Percentiles rank a stretch among this genome's conserved stretches.
phyloP scores from a whole-genome alignment of 1,140 invertebrate genomes.

The Acyrthosiphon pisum region DNA sequence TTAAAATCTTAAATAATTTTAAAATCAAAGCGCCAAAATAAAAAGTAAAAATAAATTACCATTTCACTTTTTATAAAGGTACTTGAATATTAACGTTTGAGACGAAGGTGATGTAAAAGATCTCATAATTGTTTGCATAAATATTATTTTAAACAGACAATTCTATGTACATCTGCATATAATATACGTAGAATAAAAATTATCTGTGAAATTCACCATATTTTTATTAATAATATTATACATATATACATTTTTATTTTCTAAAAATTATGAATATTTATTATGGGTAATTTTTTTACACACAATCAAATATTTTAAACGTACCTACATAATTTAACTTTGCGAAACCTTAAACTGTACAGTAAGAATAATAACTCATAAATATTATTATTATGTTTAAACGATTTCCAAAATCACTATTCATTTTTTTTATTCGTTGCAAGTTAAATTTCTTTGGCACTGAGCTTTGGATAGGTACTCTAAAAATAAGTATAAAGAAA shows the following conservation, averaged over 20 bases:
- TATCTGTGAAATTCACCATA: background rate
- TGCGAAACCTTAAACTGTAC: background rate
- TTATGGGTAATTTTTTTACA: background rate
- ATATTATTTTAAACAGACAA: background rate
- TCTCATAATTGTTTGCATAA: background rate
- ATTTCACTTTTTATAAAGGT: background rate
- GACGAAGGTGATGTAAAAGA: background rate
- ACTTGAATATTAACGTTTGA: background rate
- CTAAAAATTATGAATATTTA: background rate
- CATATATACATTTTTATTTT: background rate
- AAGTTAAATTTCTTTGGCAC: conserved; percentile 49
- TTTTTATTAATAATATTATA: background rate
- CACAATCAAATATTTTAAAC: background rate
- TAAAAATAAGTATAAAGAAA: conserved; percentile 52
- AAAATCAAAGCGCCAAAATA: background rate
- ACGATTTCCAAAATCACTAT: conserved; percentile 15
- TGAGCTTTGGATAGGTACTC: conserved; percentile 44
- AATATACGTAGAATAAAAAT: background rate
- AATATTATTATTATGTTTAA: conserved; percentile 14
- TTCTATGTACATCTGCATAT: background rate
- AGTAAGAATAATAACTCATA: background rate
- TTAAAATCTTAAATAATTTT: too few relatives aligned
- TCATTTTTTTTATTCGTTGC: conserved; percentile 20
- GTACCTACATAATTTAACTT: background rate
- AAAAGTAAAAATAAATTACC: background rate